These are phyloP conservation scores for Myiagra hebetior DNA, from an alignment of 2,113 vertebrate species.

Conservation along the genomic window DNA sequence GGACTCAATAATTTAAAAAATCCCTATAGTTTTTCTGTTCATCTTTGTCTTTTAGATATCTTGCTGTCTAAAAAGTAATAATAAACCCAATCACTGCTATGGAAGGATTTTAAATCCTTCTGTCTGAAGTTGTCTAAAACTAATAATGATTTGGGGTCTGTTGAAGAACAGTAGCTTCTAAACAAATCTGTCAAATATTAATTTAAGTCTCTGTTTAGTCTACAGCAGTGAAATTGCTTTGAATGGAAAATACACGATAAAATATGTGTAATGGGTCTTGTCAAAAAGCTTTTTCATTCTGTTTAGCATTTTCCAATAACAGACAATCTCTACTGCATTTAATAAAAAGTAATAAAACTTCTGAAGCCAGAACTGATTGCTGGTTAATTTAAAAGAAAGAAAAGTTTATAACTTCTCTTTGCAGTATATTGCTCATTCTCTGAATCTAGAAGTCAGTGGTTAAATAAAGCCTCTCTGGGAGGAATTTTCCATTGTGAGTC, in stretches of 20 bases:
- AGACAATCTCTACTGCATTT: background rate
- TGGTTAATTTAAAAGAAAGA: background rate
- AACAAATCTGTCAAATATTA: background rate
- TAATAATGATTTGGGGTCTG: background rate
- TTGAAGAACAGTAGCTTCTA: background rate
- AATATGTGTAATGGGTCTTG: background rate
- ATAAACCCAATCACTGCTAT: background rate
- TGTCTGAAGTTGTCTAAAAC: background rate
- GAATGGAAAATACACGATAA: background rate
- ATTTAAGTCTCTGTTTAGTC: conserved; percentile 30
- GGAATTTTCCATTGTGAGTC: conserved; percentile 35
- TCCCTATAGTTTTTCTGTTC: background rate
- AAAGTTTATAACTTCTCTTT: background rate
- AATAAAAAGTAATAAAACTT: background rate
- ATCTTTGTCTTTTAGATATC: background rate
- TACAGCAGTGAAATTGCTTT: background rate
- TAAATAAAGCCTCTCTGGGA: conserved; percentile 10
- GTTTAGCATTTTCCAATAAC: background rate
- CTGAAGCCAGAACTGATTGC: background rate
- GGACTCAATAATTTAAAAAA: background rate
- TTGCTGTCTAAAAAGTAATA: background rate
- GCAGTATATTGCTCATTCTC: background rate
- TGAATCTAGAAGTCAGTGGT: background rate
- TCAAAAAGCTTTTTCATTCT: background rate
- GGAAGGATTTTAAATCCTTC: background rate